phyloP scores from a whole-genome alignment of 2,888 invertebrate species.

The Galerucella nymphaeae region DNA sequence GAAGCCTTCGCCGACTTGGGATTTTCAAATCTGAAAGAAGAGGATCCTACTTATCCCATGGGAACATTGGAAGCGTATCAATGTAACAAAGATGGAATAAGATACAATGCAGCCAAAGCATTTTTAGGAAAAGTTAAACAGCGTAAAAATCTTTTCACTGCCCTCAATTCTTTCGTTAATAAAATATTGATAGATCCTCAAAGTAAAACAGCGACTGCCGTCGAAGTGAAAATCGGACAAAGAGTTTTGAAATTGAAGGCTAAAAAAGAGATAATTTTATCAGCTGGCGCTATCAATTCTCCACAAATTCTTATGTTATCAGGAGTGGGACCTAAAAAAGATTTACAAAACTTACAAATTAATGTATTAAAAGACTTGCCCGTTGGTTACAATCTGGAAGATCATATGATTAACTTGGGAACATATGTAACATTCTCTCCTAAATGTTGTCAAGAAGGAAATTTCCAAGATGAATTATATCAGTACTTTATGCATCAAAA shows the following conservation, averaged over 20 bases:
- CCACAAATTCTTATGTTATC: slow-evolving; percentile 78
- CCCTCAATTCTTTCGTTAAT: slow-evolving; percentile 69
- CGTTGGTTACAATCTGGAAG: slow-evolving; percentile 70
- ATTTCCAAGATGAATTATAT: slow-evolving; percentile 43
- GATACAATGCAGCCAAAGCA: slow-evolving; percentile 75
- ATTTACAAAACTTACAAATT: slow-evolving; percentile 66
- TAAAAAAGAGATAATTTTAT: slow-evolving; percentile 73
- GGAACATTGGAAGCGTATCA: slow-evolving; percentile 53
- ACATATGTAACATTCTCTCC: slow-evolving; percentile 43
- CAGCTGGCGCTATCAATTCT: slow-evolving; percentile 74
- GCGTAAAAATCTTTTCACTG: slow-evolving; percentile 70
- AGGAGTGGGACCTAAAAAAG: slow-evolving; percentile 70
- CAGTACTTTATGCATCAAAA: slow-evolving; percentile 66
- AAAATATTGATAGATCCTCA: slow-evolving; percentile 67
- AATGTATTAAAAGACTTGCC: slow-evolving; percentile 64
- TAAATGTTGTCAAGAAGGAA: slow-evolving; percentile 22
- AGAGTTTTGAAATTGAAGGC: slow-evolving; percentile 59
- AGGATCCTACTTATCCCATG: slow-evolving; percentile 52
- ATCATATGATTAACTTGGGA: slow-evolving; percentile 65
- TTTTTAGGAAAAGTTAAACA: slow-evolving; percentile 70
- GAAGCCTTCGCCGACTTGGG: slow-evolving; percentile 66
- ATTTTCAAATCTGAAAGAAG: slow-evolving; percentile 46
- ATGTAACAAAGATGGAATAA: slow-evolving; percentile 61
- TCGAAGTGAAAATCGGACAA: slow-evolving; percentile 62
- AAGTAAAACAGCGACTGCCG: slow-evolving; percentile 64